Base-by-base conservation (phyloP, 1,140 invertebrate species). In the Chelonus insularis region DNA sequence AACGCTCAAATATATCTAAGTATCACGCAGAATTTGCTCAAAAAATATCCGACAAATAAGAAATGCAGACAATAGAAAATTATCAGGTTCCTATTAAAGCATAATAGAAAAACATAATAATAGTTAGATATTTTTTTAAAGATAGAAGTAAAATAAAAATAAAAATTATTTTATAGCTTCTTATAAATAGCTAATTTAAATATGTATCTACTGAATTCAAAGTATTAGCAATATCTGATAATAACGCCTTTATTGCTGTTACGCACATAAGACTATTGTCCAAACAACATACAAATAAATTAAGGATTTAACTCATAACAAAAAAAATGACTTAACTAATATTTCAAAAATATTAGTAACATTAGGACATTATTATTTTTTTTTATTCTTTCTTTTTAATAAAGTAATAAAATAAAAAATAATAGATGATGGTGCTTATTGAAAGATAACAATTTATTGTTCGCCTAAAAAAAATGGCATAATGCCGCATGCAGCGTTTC, bases 1-100 rank as follows among this genome's bases (percentile, higher is more conserved):
- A 91, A 91, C 67, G 83, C 85, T 9, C 79, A 77, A 62, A 83
- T 86, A 29, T 90, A 91, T 73, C 82, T 85, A 57, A 79, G 76
- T 14, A 84, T 89, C 7, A 79, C 89, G 8, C 80, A 81, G n/a
- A 72, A 75, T 16, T 75, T 88, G 48, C 82, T 84, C 57, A 79
- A 80, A 20, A 83, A 83, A 70, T 87, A 88, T 73, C 79, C 80
- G 11, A 75, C 80, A n/a, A 84, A 86, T 73, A 76, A 80, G 29
- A 82, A 83, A 65, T 88, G 87, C 71, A 83, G 82, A 72, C 70
- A 73, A 68, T 75, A 73, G 62, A 59, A 47, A 20, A 36, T 36
- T n/a, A n/a, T 34, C 21, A 48, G 45, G 20, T 48, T 48, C 12
- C n/a, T 39, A 21, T 54, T 20, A 39, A 37, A 20, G 18, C 12